These are phyloP conservation scores for Chydorus sphaericus DNA, from an alignment of 2,888 invertebrate species.

Conservation along the genomic window DNA sequence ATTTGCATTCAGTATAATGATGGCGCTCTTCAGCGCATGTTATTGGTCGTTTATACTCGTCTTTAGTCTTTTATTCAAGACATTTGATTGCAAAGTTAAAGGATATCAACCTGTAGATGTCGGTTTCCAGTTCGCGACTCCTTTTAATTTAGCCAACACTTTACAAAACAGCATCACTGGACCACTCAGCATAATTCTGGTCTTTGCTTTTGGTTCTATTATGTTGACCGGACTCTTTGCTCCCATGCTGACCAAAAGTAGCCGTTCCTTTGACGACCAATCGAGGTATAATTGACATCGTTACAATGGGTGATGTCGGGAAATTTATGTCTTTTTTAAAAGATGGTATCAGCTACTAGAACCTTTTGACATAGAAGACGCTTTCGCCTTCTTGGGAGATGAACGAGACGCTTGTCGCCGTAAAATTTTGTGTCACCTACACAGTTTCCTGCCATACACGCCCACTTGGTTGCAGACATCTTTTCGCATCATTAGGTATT, in stretches of 20 bases:
- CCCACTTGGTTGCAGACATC: conserved; percentile 7
- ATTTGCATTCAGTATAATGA: no score
- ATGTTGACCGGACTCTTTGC: not conserved
- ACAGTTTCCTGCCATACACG: conserved; percentile 7
- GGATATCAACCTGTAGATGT: conserved; percentile 13
- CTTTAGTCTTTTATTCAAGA: no score
- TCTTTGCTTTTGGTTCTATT: conserved; percentile 9
- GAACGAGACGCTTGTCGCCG: conserved; percentile 9
- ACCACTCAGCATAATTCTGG: conserved; percentile 4
- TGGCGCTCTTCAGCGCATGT: no score
- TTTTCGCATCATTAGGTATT: conserved; percentile 12
- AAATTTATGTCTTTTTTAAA: not conserved
- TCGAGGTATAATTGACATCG: not conserved
- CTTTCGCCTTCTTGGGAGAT: conserved; percentile 8
- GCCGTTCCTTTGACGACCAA: not conserved
- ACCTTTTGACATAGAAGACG: conserved; percentile 10
- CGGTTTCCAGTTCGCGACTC: conserved; percentile 15
- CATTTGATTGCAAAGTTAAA: no score
- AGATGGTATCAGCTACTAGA: conserved; percentile 7
- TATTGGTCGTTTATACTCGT: no score
- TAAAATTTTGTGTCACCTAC: conserved; percentile 13
- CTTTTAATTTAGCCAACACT: conserved; percentile 13
- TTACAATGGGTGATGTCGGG: no score
- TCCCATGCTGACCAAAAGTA: not conserved
- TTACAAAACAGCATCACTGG: conserved; percentile 11